Evolutionary conservation across 1,140 invertebrate species (phyloP), one percentile per base, ranked within the genome.

Genomic region (Campoletis sonorensis): DNA sequence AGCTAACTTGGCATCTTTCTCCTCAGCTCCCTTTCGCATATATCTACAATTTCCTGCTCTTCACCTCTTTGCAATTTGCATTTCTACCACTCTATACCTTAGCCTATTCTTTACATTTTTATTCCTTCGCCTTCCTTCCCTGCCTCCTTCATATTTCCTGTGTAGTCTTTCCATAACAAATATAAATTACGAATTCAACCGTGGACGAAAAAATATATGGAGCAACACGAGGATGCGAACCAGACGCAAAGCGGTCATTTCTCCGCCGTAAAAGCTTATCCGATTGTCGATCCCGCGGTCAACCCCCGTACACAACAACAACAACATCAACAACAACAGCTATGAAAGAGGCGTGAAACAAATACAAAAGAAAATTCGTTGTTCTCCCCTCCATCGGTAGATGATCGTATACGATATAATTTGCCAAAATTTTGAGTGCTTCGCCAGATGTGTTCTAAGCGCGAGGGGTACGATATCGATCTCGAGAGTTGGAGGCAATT

Each of bases 21-120:
- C 58, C 75, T 45, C 79, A 61, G 80, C 67, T 49, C 51, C 45
- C 40, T 30, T 51, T 75, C 68, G n/a, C 75, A 58, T 77, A 21
- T 73, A 54, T 23, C n/a, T 72, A n/a, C 8, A 67, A 77, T 76
- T 73, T 10, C 51, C 16, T 16, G n/a, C 40, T 54, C 78, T 84
- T 81, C 82, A 70, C 84, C 11, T 23, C 16, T 10, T 0, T 77
- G n/a, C 54, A 67, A 88, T 88, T 88, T 88, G 85, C 87, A 88
- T 87, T 88, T 88, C 86, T 87, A 85, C 86, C 79, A 86, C 81
- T 88, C 79, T 27, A 13, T 23, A 58, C 0, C 5, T n/a, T 71
- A 83, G 84, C 72, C 16, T 49, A 23, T 49, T 75, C 23, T 54
- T 33, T 75, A 49, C 23, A 27, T 61, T 33, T 51, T 77, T 77